Conservation (phyloP, 2,888 invertebrate genomes). For the Sphaeridia pumilis region DNA sequence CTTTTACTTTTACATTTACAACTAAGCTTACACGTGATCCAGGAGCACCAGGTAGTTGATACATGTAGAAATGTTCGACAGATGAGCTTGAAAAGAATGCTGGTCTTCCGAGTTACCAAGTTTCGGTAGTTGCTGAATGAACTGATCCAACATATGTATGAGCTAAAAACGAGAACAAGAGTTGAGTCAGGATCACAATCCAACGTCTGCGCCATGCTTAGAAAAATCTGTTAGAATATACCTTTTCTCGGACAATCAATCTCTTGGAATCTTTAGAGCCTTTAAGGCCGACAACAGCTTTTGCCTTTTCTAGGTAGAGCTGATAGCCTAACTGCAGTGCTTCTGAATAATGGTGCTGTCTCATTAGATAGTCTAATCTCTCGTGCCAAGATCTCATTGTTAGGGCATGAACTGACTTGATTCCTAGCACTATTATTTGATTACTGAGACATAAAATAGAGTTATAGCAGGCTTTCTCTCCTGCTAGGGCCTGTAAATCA, state of each 20-base stretch:
- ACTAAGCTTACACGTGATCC: conserved; percentile 43
- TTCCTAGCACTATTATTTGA: conserved; percentile 59
- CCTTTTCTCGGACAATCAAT: conserved; percentile 42
- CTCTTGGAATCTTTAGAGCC: conserved; percentile 43
- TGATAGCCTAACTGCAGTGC: conserved; percentile 50
- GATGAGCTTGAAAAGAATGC: too few relatives aligned
- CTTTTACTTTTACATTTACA: neutral
- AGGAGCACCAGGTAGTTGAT: conserved; percentile 39
- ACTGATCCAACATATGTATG: conserved; percentile 38
- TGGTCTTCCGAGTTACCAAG: too few relatives aligned
- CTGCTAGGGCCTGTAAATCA: conserved; percentile 50
- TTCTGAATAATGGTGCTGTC: conserved; percentile 47
- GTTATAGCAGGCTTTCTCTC: conserved; percentile 63
- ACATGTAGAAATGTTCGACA: conserved; percentile 30
- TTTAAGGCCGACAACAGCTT: conserved; percentile 50
- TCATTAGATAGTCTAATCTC: conserved; percentile 43
- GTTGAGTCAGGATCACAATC: neutral
- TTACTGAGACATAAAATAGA: conserved; percentile 56
- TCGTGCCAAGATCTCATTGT: conserved; percentile 45
- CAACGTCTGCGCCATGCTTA: neutral
- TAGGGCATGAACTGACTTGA: conserved; percentile 49
- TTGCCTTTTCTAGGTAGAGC: conserved; percentile 51
- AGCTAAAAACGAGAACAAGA: conserved; percentile 35
- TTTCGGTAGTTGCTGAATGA: conserved; percentile 37
- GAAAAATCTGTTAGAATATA: conserved; percentile 27